phyloP scores from a whole-genome alignment of 2,888 invertebrate species.

The Lacanobia oleracea region DNA sequence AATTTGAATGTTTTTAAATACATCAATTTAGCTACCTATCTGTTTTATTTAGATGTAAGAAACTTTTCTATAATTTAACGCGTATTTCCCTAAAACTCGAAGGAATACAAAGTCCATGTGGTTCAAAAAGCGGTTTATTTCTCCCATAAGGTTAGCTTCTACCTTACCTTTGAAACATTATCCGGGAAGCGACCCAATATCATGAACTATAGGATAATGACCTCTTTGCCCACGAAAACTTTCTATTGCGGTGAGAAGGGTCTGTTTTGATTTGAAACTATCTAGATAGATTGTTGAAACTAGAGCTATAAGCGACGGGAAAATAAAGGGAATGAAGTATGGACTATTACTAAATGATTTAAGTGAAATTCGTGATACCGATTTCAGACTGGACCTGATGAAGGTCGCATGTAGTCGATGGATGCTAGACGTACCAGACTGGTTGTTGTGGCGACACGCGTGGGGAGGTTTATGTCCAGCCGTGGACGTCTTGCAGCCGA shows the following conservation, averaged over 20 bases:
- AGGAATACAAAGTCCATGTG: neutral
- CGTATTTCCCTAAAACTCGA: neutral
- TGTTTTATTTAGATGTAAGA: no score
- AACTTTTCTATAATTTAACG: neutral
- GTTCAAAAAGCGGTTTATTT: constrained; percentile 1
- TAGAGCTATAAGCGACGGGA: neutral
- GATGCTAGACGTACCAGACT: no score
- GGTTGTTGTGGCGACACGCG: no score
- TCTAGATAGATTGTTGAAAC: constrained; percentile 3
- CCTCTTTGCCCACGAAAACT: constrained; percentile 8
- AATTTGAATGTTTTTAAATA: no score
- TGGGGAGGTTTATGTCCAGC: no score
- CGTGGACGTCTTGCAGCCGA: no score
- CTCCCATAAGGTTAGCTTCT: constrained; percentile 6
- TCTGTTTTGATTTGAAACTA: constrained; percentile 21
- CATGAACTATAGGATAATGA: constrained; percentile 10
- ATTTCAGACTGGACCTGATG: no score
- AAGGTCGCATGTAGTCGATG: no score
- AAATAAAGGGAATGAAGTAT: neutral
- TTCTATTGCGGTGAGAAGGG: constrained; percentile 17
- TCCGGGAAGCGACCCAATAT: constrained; percentile 17
- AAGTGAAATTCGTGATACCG: no score
- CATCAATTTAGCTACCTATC: no score
- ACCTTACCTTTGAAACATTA: constrained; percentile 40
- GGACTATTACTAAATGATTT: no score